These are phyloP conservation scores for Latheticus oryzae DNA, from an alignment of 2,888 invertebrate species.

Conservation along the genomic window DNA sequence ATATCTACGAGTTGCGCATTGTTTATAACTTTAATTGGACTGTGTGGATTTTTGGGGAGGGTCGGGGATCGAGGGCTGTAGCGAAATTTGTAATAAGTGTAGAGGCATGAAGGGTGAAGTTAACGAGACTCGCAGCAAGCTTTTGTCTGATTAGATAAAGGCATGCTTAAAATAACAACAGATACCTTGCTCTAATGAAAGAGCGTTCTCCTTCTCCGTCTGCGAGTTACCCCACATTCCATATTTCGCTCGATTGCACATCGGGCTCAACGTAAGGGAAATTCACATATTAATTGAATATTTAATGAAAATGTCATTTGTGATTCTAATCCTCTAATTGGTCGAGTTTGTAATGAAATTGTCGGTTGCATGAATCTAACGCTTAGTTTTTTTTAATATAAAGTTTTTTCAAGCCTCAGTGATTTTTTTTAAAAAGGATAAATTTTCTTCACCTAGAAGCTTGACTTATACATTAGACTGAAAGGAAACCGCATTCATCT, in stretches of 20 bases:
- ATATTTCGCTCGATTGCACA: conserved; percentile 61
- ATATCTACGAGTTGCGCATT: conserved; percentile 11
- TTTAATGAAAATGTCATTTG: conserved; percentile 59
- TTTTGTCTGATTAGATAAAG: conserved; percentile 68
- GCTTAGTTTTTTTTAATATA: background rate
- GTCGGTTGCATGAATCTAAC: conserved; percentile 44
- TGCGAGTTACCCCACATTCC: conserved; percentile 49
- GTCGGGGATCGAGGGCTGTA: conserved; percentile 29
- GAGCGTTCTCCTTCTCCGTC: conserved; percentile 49
- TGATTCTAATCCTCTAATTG: conserved; percentile 59
- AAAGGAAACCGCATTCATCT: too few species aligned
- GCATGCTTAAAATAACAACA: conserved; percentile 67
- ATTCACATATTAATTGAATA: conserved; percentile 61
- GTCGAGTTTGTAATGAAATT: conserved; percentile 56
- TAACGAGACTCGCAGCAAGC: conserved; percentile 61
- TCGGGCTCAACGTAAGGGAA: conserved; percentile 57
- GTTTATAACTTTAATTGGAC: conserved; percentile 34
- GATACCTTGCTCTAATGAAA: conserved; percentile 66
- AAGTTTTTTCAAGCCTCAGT: too few species aligned
- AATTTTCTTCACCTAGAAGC: too few species aligned
- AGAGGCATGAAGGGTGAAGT: conserved; percentile 42
- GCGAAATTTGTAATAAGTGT: conserved; percentile 41
- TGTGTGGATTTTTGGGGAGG: conserved; percentile 38
- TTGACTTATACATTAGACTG: too few species aligned
- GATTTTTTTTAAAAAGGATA: too few species aligned